Base-by-base conservation (phyloP, 2,797 vertebrate genomes). In the Chelon auratus region DNA sequence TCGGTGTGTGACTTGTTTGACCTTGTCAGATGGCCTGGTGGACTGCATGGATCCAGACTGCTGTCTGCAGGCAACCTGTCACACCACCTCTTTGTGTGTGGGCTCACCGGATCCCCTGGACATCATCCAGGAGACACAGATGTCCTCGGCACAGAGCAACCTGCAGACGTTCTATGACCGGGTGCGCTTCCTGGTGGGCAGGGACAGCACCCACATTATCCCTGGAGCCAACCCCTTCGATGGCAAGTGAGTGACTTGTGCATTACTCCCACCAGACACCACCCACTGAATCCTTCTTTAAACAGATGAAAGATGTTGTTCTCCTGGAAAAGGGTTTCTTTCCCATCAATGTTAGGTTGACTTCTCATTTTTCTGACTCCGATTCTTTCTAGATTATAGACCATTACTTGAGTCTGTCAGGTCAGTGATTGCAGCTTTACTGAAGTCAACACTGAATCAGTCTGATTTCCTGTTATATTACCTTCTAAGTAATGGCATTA, bases 11-110 rank as follows among this genome's bases (percentile, higher is more conserved):
- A 67, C 75, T 72, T 78, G 18, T 86, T 66, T 89, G 77, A 83
- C 90, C 87, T 89, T 87, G 83, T 83, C 93, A 99, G 98, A 99
- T 87, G 97, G 97, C 55, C 90, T 99, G 81, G 93, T 96, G 77
- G 98, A 99, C 91, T 99, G 98, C 93, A 97, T 99, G 97, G 98
- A 99, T 90, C 98, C 98, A 2, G 98, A 99, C 91, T 99, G 98
- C 94, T 99, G 98, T 91, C 92, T 99, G 59, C 97, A 99, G 91
- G 93, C 96, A 0, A 93, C 95, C 48, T 99, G 98, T 87, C 97
- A 97, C 45, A 54, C 93, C 86, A 99, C 93, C 10, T 83, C 95
- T 0, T 93, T 99, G 78, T 99, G 98, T 82, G 92, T 97, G 90
- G 98, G 98, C 53, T 99, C 98, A 2, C 97, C 98, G 0, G 96